Base-by-base conservation (phyloP, 2,888 invertebrate species). In the Cecidostiba fungosa region DNA sequence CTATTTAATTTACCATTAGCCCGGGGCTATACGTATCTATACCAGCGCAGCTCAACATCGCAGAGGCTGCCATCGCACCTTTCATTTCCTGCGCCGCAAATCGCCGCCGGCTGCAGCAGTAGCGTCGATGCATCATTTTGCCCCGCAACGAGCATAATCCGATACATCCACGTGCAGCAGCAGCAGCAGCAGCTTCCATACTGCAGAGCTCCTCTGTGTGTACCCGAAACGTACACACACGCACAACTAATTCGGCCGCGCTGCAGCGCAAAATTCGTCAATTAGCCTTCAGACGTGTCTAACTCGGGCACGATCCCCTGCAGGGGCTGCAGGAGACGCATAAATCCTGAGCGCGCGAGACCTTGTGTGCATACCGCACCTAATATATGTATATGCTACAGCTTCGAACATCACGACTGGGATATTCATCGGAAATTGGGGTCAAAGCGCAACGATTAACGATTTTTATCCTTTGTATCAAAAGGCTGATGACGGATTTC, bases 191-290 rank as follows among this genome's bases (percentile, higher is more conserved):
- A 32, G 66, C 29, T 26, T 69, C 29, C 66, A 69, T 69, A 32
- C 32, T 19, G 6, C 19, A 26, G 5, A 1, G 66, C 29, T 69
- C 16, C 69, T 29, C 29, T 29, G 2, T 3, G 5, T 16, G 32
- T 12, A 14, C 43, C 43, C 43, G 5, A 10, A 43, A 4, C 73
- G n/a, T n/a, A 23, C 14, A 29, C 32, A 3, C 6, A 16, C 12
- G 16, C 12, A 12, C 43, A n/a, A 26, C 73, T 43, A 26, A 73
- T 73, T 43, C 43, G 19, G 23, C 26, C 32, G 16, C 66, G 26
- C 14, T 23, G 29, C 6, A 36, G n/a, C 79, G 32, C 23, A 50
- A 70, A 50, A 79, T 79, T 79, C 50, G 69, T 70, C 79, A 70
- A 69, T 79, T 79, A 79, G 79, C 50, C 79, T 14, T 23, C n/a